phyloP scores from a whole-genome alignment of 2,797 vertebrate genomes.

The Eospalax fontanierii region DNA sequence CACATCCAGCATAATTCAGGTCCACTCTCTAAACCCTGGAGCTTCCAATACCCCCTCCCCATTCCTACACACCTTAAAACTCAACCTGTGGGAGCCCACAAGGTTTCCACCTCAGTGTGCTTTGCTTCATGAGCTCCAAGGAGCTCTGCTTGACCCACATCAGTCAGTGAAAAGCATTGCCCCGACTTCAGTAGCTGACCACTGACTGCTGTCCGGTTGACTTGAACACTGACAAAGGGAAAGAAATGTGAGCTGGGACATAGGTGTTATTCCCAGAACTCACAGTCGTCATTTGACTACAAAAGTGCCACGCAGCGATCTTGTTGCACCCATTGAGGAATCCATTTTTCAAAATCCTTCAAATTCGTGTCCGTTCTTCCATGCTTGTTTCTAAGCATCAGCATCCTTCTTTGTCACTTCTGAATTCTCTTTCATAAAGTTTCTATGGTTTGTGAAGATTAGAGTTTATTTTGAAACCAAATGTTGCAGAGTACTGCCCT shows the following conservation, averaged over 20 bases:
- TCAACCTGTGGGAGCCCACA: neutral
- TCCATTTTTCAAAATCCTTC: conserved; percentile 9
- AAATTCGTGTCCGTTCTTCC: neutral
- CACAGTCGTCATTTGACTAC: neutral
- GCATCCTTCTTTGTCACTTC: neutral
- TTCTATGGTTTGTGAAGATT: conserved; percentile 22
- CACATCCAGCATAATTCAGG: neutral
- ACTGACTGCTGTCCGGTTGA: neutral
- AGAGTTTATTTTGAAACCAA: conserved; percentile 3
- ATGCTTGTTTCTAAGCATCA: conserved; percentile 24
- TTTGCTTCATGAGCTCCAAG: neutral
- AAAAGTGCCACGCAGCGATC: neutral
- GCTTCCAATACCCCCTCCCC: rapidly evolving
- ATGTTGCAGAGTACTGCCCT: neutral
- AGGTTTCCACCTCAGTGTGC: neutral
- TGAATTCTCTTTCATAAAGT: neutral
- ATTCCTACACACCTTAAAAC: neutral
- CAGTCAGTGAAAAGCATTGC: neutral
- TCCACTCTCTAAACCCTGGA: neutral
- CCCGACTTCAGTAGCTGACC: neutral
- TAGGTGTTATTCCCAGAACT: neutral
- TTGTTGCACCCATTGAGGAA: neutral
- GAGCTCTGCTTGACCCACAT: neutral
- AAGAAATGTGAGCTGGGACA: neutral
- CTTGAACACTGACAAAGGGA: neutral